A percentile compares a stretch with the other conserved stretches of the same genome.
Evolutionary conservation across 2,888 invertebrate species (phyloP).

Genomic region (Thereva nobilitata): DNA sequence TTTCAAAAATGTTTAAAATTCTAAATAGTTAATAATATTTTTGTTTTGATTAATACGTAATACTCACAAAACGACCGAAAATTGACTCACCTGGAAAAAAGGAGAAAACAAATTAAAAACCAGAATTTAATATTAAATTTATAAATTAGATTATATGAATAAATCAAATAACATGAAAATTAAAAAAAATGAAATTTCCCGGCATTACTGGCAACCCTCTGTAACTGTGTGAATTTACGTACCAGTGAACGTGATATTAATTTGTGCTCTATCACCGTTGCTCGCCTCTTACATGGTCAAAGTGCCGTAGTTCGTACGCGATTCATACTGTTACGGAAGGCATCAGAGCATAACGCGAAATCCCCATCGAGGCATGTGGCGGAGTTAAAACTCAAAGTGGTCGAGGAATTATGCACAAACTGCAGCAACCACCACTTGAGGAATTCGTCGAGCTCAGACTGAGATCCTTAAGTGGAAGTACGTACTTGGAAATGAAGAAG

Average conservation of each 20-base stretch:
- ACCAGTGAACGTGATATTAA: conserved; percentile 23
- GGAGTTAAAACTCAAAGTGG: conserved; percentile 8
- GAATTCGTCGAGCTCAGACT: background rate
- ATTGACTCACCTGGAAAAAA: no score
- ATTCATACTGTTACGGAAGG: conserved; percentile 35
- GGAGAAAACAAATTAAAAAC: no score
- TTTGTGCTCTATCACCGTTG: conserved; percentile 10
- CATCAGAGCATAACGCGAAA: conserved; percentile 36
- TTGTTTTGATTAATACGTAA: no score
- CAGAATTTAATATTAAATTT: no score
- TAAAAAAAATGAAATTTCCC: no score
- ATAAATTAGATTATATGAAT: no score
- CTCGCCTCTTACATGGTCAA: background rate
- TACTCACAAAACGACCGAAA: no score
- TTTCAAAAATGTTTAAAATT: no score
- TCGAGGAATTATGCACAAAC: background rate
- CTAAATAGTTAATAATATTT: no score
- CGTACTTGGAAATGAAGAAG: background rate
- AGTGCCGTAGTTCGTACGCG: conserved; percentile 26
- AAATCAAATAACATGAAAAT: no score
- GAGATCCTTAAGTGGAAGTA: conserved; percentile 1
- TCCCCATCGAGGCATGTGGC: no score
- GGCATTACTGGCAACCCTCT: conserved; percentile 5
- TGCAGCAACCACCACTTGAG: conserved; percentile 10
- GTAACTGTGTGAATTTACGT: conserved; percentile 28